Evolutionary conservation across 30 jellyfish, hydroid and myxozoan genomes (phyloP), one percentile per base, ranked within the genome.

Genomic region (Pseudorhiza aurosa): DNA sequence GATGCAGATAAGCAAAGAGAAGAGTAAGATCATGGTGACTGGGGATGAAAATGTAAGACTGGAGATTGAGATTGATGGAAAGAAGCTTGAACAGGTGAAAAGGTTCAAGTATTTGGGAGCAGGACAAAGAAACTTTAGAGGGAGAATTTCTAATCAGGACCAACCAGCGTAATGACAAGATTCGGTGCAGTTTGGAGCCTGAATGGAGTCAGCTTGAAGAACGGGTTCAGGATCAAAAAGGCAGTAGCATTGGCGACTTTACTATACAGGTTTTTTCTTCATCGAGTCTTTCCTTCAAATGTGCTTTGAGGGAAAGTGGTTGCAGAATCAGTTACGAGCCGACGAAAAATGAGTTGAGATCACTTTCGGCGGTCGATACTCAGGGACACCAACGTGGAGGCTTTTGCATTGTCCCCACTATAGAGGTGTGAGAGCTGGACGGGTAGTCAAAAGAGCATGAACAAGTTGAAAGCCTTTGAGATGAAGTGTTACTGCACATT

Each of bases 41-140:
- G 72, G 72, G 26, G 72, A 69, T 9, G 83, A 72, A 9, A 29
- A 21, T 37, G 51, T 49, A 80, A 53, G 50, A 31, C 33, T 29
- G 35, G 87, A 46, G 27, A 72, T 46, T 8, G 76, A 8, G 36
- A 46, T 37, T 27, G 72, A 36, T 32, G 87, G 65, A 9, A 33
- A 27, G 76, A 45, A 26, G 26, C 77, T 73, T 57, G 87, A 49
- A 30, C 58, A 49, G 25, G 87, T 53, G n/a, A 73, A 73, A 32
- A 50, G 77, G 22, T 73, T 47, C 59, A 73, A 73, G 40, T 55
- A 73, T 37, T 63, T 73, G 58, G 87, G 87, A 73, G 55, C 87
- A 49, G n/a, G n/a, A n/a, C n/a, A n/a, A n/a, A n/a, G n/a, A n/a
- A n/a, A 10, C 17, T 8, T 17, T 8, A 17, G 14, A 8, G 17